A percentile compares a stretch with the other conserved stretches of the same genome.
phyloP scores from a whole-genome alignment of 2,888 invertebrate genomes.

The Cylindroiulus punctatus region DNA sequence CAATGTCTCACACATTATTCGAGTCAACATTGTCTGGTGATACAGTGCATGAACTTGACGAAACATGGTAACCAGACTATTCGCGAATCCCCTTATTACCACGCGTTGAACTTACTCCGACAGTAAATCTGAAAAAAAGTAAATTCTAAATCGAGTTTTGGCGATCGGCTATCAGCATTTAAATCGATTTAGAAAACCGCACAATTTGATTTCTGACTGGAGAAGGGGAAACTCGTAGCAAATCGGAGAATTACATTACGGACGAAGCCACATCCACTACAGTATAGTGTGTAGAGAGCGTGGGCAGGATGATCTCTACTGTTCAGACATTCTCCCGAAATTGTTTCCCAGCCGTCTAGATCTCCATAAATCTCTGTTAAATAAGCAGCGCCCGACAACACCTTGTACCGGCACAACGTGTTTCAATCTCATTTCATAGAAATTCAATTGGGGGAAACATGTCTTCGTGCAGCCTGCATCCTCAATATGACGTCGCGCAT shows the following conservation, averaged over 20 bases:
- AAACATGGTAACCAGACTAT: too few relatives aligned
- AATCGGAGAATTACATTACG: neutral
- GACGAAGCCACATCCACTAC: too few relatives aligned
- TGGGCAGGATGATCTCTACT: slow-evolving; percentile 2
- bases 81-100: too few relatives aligned
- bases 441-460: slow-evolving; percentile 34
- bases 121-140: too few relatives aligned
- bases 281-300: neutral
- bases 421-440: slow-evolving; percentile 42
- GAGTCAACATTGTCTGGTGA: too few relatives aligned
- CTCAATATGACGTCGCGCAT: slow-evolving; percentile 38
- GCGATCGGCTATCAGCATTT: too few relatives aligned
- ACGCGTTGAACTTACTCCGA: too few relatives aligned
- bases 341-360: neutral
- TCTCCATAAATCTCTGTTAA: slow-evolving; percentile 38
- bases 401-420: slow-evolving; percentile 14
- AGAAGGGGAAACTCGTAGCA: neutral
- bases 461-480: slow-evolving; percentile 24
- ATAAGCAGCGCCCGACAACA: slow-evolving; percentile 6
- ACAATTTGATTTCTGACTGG: neutral
- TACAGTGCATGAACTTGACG: too few relatives aligned
- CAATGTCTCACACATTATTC: too few relatives aligned
- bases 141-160: too few relatives aligned
- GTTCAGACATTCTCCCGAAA: neutral
- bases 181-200: neutral